Conservation (phyloP, 2,113 vertebrate species). For the Bos taurus region ARS-UCD2.0 NC_037348.1:40507001-40507500, state of each 20-base stretch:
- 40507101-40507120: not conserved
- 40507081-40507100: not conserved
- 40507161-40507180: not conserved
- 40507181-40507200: not conserved
- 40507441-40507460: not conserved
- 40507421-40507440: not conserved
- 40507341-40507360: not conserved
- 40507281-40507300: not conserved
- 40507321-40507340: not conserved
- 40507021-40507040: not conserved
- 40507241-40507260: not conserved
- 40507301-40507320: not conserved
- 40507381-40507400: not conserved
- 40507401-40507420: not conserved
- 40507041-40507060: not conserved
- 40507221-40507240: not conserved
- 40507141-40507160: not conserved
- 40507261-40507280: not conserved
- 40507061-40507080: not conserved
- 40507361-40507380: not conserved
- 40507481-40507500: not conserved
- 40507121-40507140: not conserved
- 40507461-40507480: not conserved
- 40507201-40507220: not conserved
- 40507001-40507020: not conserved